phyloP scores from a whole-genome alignment of 2,888 invertebrate species.

The Napeogenes inachia region DNA sequence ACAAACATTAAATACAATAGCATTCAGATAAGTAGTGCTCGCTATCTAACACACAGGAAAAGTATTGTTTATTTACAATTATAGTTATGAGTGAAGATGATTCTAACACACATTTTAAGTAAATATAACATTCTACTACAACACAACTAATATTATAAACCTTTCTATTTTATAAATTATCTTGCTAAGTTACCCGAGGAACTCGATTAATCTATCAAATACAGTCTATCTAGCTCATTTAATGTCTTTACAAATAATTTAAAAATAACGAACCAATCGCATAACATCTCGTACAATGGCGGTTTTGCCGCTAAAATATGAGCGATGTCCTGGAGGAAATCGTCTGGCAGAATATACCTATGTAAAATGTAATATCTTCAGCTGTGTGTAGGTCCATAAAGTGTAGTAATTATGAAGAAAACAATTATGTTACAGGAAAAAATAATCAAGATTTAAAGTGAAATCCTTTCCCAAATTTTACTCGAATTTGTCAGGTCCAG shows the following conservation, averaged over 20 bases:
- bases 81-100: too few species aligned
- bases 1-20: conserved; percentile 22
- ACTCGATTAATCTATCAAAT: too few species aligned
- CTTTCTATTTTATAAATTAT: too few species aligned
- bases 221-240: not conserved
- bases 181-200: too few species aligned
- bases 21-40: conserved; percentile 13
- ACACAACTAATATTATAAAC: too few species aligned
- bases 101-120: too few species aligned
- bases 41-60: conserved; percentile 12
- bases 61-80: not conserved
- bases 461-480: too few species aligned
- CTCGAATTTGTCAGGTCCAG: too few species aligned
- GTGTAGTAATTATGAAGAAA: too few species aligned
- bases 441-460: too few species aligned
- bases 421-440: too few species aligned
- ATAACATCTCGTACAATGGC: conserved; percentile 2
- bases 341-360: conserved; percentile 3
- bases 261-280: not conserved
- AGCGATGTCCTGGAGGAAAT: conserved; percentile 1
- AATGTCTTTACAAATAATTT: not conserved
- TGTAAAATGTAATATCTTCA: not conserved
- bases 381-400: not conserved
- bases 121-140: too few species aligned
- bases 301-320: conserved; percentile 1